A percentile compares a stretch with the other conserved stretches of the same genome.
Evolutionary conservation across 2,888 invertebrate species (phyloP).

Genomic region (Clanis bilineata): DNA sequence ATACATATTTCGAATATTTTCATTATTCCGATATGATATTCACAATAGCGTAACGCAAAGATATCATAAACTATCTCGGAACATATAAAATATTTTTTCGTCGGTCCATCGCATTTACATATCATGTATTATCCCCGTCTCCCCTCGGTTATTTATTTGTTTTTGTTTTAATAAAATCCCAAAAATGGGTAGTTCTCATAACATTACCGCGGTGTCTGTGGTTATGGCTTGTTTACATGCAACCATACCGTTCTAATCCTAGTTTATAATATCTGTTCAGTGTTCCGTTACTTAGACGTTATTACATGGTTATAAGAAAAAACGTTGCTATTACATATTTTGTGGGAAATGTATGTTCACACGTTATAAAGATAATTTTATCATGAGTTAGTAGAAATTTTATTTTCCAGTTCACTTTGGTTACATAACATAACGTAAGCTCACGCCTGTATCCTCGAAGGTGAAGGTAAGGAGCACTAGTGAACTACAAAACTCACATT

Average conservation of each 20-base stretch:
- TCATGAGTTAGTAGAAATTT: background rate
- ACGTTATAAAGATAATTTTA: background rate
- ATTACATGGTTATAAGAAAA: conserved; percentile 12
- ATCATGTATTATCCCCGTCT: conserved; percentile 48
- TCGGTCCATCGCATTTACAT: conserved; percentile 51
- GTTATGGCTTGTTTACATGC: conserved; percentile 77
- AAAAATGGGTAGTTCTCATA: conserved; percentile 70
- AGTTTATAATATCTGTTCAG: conserved; percentile 5
- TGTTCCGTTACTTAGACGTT: conserved; percentile 5
- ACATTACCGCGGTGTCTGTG: conserved; percentile 56
- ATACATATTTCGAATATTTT: background rate
- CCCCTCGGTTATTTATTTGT: conserved; percentile 52
- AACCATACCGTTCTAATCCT: conserved; percentile 36
- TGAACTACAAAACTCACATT: too few relatives aligned
- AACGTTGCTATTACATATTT: background rate
- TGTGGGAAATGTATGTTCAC: background rate
- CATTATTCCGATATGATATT: background rate
- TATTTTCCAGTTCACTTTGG: background rate
- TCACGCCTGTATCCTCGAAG: too few relatives aligned
- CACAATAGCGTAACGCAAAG: background rate
- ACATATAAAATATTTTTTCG: conserved; percentile 31
- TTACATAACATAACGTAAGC: too few relatives aligned
- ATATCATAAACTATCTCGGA: background rate
- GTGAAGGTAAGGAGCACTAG: too few relatives aligned
- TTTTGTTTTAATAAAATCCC: conserved; percentile 66